Evolutionary conservation across 2,797 vertebrate genomes (phyloP).

Genomic region (Gallinago nigripennis): DNA sequence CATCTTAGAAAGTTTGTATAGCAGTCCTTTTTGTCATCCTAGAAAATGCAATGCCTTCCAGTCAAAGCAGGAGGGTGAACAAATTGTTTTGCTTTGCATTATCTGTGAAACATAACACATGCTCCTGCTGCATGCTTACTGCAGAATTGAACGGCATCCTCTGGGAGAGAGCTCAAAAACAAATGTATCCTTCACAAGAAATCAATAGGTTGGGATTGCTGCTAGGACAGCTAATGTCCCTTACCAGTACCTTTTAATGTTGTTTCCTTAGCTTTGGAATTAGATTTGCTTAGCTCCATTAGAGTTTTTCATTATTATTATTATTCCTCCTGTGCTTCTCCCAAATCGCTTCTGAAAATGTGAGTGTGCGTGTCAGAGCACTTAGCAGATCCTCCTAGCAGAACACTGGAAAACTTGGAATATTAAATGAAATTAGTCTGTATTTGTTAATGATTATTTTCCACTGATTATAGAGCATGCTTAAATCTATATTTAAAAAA

Average conservation of each 20-base stretch:
- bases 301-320: background rate
- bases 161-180: conserved; percentile 44
- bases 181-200: conserved; percentile 55
- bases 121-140: conserved; percentile 15
- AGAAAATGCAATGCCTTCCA: conserved; percentile 45
- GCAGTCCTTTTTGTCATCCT: conserved; percentile 8
- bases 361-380: background rate
- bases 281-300: conserved; percentile 40
- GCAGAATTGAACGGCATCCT: conserved; percentile 13
- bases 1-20: conserved; percentile 33
- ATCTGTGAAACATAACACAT: conserved; percentile 50
- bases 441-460: conserved; percentile 22
- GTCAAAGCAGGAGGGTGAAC: background rate
- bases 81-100: conserved; percentile 63
- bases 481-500: background rate
- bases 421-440: background rate
- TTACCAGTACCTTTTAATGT: background rate
- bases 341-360: background rate
- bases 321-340: conserved; percentile 11
- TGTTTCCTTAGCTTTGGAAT: conserved; percentile 38
- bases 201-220: conserved; percentile 53
- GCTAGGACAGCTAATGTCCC: conserved; percentile 37
- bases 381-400: background rate
- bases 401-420: background rate
- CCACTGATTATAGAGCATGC: background rate